Base-by-base conservation (phyloP, 2,888 invertebrate genomes). In the Dasypogon diadema region DNA sequence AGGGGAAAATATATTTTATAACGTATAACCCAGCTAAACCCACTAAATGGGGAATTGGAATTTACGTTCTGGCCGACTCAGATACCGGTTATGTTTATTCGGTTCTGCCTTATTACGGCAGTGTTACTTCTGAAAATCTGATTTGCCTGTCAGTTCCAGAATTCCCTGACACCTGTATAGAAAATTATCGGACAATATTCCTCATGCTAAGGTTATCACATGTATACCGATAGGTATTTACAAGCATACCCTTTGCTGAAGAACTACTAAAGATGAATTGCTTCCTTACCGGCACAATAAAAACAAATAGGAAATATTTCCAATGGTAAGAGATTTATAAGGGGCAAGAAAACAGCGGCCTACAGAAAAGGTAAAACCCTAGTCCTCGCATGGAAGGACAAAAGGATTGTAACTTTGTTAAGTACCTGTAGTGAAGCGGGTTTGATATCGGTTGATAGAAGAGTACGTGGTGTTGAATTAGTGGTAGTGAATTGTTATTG, bases 401-500 rank as follows among this genome's bases (percentile, higher is more conserved):
- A 56, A 56, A 56, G 26, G 26, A 56, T 56, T 56, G 56, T 56
- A 24, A 56, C 56, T 56, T 56, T 56, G 56, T 56, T 56, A 24
- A 56, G 56, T 56, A 56, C 24, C 26, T 26, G 56, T 10, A 56
- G 24, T 56, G 56, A 10, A 56, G 56, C 3, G 56, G 22, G 26
- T 56, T 56, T 56, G n/a, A 56, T n/a, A 56, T 56, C 24, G 26
- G 24, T 22, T 5, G 56, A 26, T 56, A 56, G 56, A 56, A 56
- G 1, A 56, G 1, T 56, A 56, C 56, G 24, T 56, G 56, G 24
- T 54, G 54, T 16, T 54, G 54, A 4, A 54, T 18, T 54, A 54
- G 16, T 56, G n/a, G n/a, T n/a, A n/a, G n/a, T n/a, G n/a, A n/a
- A n/a, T n/a, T n/a, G n/a, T n/a, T n/a, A n/a, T n/a, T n/a, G 10